Conservation (phyloP, 2,797 vertebrate genomes). For the Orientallactaga sibirica region DNA sequence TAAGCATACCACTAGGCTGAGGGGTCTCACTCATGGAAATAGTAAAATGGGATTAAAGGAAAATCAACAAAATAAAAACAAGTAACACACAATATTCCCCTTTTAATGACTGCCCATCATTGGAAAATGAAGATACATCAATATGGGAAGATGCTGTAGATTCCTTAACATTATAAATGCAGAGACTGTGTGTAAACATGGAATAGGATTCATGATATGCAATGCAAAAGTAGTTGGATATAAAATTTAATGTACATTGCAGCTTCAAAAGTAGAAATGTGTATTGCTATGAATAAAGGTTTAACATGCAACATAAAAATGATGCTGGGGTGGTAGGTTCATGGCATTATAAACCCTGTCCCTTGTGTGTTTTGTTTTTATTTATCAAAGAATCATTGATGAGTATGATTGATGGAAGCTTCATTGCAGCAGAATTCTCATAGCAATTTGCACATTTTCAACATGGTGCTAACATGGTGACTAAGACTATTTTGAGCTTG, state of each 20-base stretch:
- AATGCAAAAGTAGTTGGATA: neutral
- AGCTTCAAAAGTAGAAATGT: neutral
- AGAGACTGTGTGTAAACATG: neutral
- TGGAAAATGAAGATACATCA: neutral
- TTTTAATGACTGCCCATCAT: neutral
- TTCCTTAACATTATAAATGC: slow-evolving; percentile 9
- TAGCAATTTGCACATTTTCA: neutral
- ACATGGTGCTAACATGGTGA: neutral
- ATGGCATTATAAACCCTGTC: neutral
- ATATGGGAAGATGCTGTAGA: neutral
- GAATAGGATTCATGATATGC: neutral
- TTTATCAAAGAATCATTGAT: neutral
- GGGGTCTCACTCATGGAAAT: neutral
- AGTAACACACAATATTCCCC: neutral
- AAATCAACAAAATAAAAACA: neutral
- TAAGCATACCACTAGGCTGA: neutral
- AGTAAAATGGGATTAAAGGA: neutral
- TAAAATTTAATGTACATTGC: neutral
- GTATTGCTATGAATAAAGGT: neutral
- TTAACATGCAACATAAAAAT: neutral
- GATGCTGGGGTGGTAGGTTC: neutral
- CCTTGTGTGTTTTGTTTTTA: neutral
- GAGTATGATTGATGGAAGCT: neutral
- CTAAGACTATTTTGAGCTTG: neutral
- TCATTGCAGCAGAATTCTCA: neutral